A percentile compares a stretch with the other conserved stretches of the same genome.
Conservation (phyloP, 2,888 invertebrate genomes). For the Syrphus vitripennis region DNA sequence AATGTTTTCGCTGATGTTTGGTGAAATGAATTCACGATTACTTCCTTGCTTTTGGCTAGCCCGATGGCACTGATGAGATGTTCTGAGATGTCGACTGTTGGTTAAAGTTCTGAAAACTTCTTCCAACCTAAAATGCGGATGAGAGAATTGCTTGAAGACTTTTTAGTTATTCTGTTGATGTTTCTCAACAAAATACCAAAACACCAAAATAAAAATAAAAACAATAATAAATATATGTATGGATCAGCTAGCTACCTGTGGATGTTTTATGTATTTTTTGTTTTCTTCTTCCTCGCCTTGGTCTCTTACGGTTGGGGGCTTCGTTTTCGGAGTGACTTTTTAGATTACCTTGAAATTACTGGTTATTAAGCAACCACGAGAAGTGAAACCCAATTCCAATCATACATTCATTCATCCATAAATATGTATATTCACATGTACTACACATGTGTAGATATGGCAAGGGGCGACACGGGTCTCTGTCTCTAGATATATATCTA, state of each 20-base stretch:
- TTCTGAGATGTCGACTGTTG: neutral
- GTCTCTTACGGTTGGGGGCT: constrained; percentile 40
- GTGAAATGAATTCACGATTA: constrained; percentile 61
- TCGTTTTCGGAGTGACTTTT: constrained; percentile 68
- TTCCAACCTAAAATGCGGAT: constrained; percentile 56
- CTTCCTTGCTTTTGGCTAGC: constrained; percentile 50
- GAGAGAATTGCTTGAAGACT: constrained; percentile 45
- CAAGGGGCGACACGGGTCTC: constrained; percentile 23
- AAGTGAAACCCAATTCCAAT: constrained; percentile 71
- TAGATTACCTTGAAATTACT: constrained; percentile 71
- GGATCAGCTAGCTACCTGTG: constrained; percentile 68
- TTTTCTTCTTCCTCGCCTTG: constrained; percentile 27
- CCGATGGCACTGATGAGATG: neutral
- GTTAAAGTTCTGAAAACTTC: constrained; percentile 38
- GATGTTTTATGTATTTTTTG: constrained; percentile 40
- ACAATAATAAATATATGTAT: constrained; percentile 36
- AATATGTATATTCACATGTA: constrained; percentile 60
- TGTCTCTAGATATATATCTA: neutral
- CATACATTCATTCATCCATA: constrained; percentile 71
- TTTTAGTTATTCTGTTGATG: constrained; percentile 62
- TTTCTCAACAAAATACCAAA: constrained; percentile 55
- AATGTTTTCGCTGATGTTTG: constrained; percentile 36
- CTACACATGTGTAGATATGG: neutral
- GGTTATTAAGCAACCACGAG: constrained; percentile 72
- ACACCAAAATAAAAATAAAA: constrained; percentile 20